Evolutionary conservation across 2,888 invertebrate genomes (phyloP).

Genomic region (Ochlodes sylvanus): DNA sequence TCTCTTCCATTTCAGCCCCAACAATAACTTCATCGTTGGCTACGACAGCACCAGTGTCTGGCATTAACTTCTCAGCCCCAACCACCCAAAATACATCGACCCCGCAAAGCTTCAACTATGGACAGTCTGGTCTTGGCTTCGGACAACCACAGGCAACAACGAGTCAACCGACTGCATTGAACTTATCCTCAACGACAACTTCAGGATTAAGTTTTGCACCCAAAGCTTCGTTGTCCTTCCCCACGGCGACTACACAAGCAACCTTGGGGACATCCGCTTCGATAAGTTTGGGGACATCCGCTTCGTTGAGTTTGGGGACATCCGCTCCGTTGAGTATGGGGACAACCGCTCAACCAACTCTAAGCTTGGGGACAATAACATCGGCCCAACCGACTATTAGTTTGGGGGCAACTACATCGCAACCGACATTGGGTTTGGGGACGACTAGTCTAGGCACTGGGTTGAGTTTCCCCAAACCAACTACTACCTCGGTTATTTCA

Average conservation of each 20-base stretch:
- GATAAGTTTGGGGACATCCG: conserved; percentile 46
- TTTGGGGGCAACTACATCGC: conserved; percentile 16
- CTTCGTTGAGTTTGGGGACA: conserved; percentile 4
- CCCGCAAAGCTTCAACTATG: conserved; percentile 24
- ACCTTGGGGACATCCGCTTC: conserved; percentile 43
- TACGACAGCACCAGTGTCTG: not conserved
- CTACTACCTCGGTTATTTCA: conserved; percentile 49
- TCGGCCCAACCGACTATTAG: not conserved
- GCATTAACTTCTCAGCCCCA: not conserved
- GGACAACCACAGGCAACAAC: conserved; percentile 27
- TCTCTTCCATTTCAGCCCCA: conserved; percentile 13
- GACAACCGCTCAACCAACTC: not conserved
- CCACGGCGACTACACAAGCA: conserved; percentile 36
- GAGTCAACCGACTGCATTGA: conserved; percentile 13
- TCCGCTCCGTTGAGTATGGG: conserved; percentile 42
- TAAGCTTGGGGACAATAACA: too few species aligned
- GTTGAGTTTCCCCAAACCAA: conserved; percentile 49
- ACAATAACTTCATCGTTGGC: not conserved
- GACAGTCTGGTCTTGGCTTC: conserved; percentile 35
- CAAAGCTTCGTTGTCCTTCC: conserved; percentile 20
- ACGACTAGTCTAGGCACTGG: conserved; percentile 27
- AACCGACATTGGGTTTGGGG: too few species aligned
- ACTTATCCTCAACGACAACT: conserved; percentile 4
- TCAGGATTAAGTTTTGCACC: conserved; percentile 37
- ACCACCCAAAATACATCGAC: not conserved